A percentile compares a stretch with the other conserved stretches of the same genome.
These are phyloP conservation scores for Punctoribates punctum DNA, from an alignment of 2,888 invertebrate genomes.

Conservation along the genomic window DNA sequence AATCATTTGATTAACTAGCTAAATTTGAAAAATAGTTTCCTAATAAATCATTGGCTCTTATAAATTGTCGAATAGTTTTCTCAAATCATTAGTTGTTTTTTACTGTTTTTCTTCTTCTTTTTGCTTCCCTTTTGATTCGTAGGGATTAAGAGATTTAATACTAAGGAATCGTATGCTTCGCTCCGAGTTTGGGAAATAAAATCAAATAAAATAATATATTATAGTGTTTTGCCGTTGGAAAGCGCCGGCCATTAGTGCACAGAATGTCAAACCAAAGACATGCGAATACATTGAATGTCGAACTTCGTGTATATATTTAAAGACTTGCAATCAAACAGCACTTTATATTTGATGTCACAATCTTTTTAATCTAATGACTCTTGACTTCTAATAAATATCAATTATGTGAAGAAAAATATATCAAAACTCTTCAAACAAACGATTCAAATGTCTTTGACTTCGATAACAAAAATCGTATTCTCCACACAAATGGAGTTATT, in stretches of 20 bases:
- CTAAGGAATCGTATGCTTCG: not conserved
- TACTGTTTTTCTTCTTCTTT: not conserved
- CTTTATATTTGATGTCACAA: slow-evolving; percentile 12
- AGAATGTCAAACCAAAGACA: not conserved
- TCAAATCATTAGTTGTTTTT: slow-evolving; percentile 14
- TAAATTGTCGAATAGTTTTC: not conserved
- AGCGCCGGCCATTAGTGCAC: not conserved
- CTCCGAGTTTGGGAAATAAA: not conserved
- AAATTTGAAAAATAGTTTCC: no score
- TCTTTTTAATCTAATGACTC: slow-evolving; percentile 10
- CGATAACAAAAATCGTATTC: no score
- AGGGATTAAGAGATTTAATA: slow-evolving; percentile 19
- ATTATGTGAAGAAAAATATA: not conserved
- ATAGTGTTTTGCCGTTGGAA: not conserved
- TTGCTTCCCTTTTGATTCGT: not conserved
- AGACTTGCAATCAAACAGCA: not conserved
- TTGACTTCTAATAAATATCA: slow-evolving; percentile 17
- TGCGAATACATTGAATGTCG: no score
- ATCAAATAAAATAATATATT: slow-evolving; percentile 4
- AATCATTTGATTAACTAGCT: no score
- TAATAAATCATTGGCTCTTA: no score
- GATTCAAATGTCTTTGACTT: no score
- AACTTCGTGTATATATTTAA: not conserved
- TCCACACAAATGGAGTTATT: no score
- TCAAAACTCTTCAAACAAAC: not conserved